These are phyloP conservation scores for Pediacus dermestoides DNA, from an alignment of 2,888 invertebrate genomes.

Conservation along the genomic window DNA sequence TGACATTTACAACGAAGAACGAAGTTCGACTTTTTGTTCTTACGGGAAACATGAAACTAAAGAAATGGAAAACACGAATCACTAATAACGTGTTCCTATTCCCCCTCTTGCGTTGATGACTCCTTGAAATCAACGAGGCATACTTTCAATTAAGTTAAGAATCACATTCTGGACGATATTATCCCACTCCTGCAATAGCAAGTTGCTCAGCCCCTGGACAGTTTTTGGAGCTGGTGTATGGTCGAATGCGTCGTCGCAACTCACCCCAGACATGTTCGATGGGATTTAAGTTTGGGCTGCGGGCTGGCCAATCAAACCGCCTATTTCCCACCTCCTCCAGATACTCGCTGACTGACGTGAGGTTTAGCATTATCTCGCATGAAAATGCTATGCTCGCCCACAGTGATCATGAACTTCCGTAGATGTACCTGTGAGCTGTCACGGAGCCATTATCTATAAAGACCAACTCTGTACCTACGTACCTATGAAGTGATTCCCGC, in stretches of 20 bases:
- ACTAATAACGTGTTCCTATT: too few species aligned
- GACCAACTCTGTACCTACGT: conserved; percentile 9
- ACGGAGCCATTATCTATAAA: conserved; percentile 18
- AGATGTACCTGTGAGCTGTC: conserved; percentile 24
- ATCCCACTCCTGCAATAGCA: conserved; percentile 24
- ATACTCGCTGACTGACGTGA: conserved; percentile 23
- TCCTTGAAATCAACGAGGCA: conserved; percentile 17
- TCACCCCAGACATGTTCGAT: conserved; percentile 27
- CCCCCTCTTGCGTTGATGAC: too few species aligned
- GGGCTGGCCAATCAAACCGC: conserved; percentile 25
- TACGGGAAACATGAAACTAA: too few species aligned
- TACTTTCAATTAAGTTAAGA: conserved; percentile 17
- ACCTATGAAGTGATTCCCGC: conserved; percentile 7
- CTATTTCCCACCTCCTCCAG: conserved; percentile 26
- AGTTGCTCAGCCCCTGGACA: conserved; percentile 23
- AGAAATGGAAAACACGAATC: too few species aligned
- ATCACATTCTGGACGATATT: conserved; percentile 26
- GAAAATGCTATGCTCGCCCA: conserved; percentile 17
- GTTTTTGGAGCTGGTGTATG: too few species aligned
- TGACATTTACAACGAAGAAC: too few species aligned
- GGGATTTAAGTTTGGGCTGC: too few species aligned
- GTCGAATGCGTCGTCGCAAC: conserved; percentile 25
- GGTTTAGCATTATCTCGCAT: conserved; percentile 21
- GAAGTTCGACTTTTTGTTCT: too few species aligned
- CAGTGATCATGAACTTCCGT: conserved; percentile 21